phyloP scores from a whole-genome alignment of 2,113 vertebrate species.

The Eidolon helvum region DNA sequence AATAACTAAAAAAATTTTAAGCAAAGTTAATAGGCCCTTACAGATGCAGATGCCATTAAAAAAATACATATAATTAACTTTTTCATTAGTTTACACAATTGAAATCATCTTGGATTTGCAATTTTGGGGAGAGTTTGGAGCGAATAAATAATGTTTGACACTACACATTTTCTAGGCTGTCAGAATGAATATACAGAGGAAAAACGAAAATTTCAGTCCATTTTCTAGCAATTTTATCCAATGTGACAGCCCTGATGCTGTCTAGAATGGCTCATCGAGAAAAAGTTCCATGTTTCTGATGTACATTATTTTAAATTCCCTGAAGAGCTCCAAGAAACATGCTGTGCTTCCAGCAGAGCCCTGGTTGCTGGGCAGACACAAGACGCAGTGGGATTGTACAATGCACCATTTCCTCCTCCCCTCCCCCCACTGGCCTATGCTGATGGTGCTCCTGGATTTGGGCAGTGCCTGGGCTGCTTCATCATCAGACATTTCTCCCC shows the following conservation, averaged over 20 bases:
- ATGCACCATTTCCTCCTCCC: too few relatives aligned
- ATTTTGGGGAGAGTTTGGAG: background rate
- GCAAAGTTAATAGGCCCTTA: background rate
- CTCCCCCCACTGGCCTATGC: too few relatives aligned
- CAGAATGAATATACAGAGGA: too few relatives aligned
- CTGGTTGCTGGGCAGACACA: background rate
- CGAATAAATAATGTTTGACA: background rate
- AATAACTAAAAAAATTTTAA: background rate
- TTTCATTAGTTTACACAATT: background rate
- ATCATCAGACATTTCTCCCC: background rate
- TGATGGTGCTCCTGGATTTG: too few relatives aligned
- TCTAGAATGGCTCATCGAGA: background rate
- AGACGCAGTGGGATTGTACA: background rate
- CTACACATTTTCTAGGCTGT: too few relatives aligned
- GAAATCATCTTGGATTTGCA: background rate
- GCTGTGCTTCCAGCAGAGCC: background rate
- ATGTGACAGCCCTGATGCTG: background rate
- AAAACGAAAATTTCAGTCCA: too few relatives aligned
- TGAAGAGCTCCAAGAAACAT: background rate
- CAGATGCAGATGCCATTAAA: background rate
- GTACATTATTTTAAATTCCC: background rate
- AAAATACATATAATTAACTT: background rate
- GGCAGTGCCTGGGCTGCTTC: too few relatives aligned
- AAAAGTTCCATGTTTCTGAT: background rate
- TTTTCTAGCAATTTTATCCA: background rate